phyloP scores from a whole-genome alignment of 2,888 invertebrate genomes.

The Eristalis tenax region DNA sequence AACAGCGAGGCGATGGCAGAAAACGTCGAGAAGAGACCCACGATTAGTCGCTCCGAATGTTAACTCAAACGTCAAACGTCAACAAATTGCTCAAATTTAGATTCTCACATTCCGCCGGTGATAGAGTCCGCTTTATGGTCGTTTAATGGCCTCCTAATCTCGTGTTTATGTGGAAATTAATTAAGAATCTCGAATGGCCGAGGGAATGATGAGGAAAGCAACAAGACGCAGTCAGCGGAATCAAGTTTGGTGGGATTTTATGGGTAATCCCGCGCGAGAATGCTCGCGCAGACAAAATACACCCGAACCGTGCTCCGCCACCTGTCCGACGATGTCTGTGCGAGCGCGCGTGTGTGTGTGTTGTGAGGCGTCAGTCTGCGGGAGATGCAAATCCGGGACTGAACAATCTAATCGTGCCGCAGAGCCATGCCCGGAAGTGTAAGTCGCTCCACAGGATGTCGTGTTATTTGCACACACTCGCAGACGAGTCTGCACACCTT shows the following conservation, averaged over 20 bases:
- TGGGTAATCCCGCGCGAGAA: slow-evolving; percentile 55
- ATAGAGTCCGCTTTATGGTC: slow-evolving; percentile 56
- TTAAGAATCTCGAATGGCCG: slow-evolving; percentile 18
- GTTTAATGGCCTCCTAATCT: slow-evolving; percentile 54
- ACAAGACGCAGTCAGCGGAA: slow-evolving; percentile 4
- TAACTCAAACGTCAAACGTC: slow-evolving; percentile 39
- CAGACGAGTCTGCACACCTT: background rate
- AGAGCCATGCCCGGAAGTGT: slow-evolving; percentile 7
- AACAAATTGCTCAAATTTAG: slow-evolving; percentile 37
- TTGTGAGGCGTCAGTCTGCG: background rate
- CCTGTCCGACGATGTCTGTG: slow-evolving; percentile 16
- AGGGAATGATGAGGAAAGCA: slow-evolving; percentile 11
- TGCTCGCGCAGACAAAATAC: slow-evolving; percentile 8
- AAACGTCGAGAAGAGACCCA: background rate
- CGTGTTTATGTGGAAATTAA: slow-evolving; percentile 59
- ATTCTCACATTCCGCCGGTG: slow-evolving; percentile 45
- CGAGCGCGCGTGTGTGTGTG: background rate
- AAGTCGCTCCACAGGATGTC: slow-evolving; percentile 24
- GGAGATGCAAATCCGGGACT: slow-evolving; percentile 33
- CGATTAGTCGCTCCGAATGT: slow-evolving; percentile 30
- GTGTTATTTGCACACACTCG: background rate
- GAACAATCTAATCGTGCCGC: slow-evolving; percentile 6
- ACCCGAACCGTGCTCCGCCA: slow-evolving; percentile 12
- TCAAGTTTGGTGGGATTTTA: slow-evolving; percentile 61
- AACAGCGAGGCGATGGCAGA: background rate